phyloP scores from a whole-genome alignment of 1,140 invertebrate species.

The Fopius arisanus region DNA sequence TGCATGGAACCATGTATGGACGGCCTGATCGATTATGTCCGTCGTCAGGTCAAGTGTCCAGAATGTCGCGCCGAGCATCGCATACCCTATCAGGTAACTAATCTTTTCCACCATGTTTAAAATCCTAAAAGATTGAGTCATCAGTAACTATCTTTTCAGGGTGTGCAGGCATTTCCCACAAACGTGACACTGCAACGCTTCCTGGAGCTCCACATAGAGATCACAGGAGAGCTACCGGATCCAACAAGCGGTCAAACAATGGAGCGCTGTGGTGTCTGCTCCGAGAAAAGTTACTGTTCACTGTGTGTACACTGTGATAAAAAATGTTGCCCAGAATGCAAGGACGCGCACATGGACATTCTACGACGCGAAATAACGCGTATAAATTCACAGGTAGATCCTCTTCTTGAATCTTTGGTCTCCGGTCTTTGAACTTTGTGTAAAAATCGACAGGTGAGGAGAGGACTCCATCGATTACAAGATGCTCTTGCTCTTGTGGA shows the following conservation, averaged over 20 bases:
- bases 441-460: conserved; percentile 68
- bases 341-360: conserved; percentile 95
- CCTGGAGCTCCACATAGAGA: conserved; percentile 93
- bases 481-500: conserved; percentile 84
- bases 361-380: conserved; percentile 90
- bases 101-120: not conserved
- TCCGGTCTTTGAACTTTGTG: not conserved
- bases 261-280: conserved; percentile 89
- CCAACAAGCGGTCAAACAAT: conserved; percentile 86
- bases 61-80: conserved; percentile 98
- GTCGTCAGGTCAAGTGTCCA: conserved; percentile 96
- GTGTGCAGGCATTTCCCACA: conserved; percentile 93
- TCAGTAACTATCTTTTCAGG: conserved; percentile 60
- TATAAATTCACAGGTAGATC: conserved; percentile 89
- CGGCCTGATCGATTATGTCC: conserved; percentile 93
- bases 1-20: conserved; percentile 99
- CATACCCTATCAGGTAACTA: conserved; percentile 84
- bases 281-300: conserved; percentile 91
- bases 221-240: conserved; percentile 89
- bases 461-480: conserved; percentile 85
- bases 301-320: conserved; percentile 94
- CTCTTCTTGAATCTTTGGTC: too few species aligned
- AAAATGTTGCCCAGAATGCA: conserved; percentile 89
- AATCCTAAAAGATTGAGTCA: too few species aligned
- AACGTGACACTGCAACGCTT: conserved; percentile 96